Conservation (phyloP, 2,113 vertebrate species). For the Pseudolaguvia tuberculata region DNA sequence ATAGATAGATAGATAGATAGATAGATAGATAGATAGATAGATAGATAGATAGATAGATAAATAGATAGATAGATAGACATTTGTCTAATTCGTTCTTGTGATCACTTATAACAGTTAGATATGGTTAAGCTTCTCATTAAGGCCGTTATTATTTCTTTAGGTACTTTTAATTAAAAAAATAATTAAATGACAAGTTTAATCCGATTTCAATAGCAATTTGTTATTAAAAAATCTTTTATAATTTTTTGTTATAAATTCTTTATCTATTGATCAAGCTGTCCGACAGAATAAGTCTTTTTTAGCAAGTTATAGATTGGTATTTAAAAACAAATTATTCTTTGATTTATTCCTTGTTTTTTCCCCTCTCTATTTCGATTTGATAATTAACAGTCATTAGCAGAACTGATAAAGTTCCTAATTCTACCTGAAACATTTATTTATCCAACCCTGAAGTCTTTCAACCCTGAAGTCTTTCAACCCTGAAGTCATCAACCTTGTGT, state of each 20-base stretch:
- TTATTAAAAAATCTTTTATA: neutral
- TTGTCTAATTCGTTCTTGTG: too few species aligned
- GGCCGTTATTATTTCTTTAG: too few species aligned
- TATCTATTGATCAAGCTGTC: neutral
- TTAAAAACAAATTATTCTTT: neutral
- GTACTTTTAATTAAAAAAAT: neutral
- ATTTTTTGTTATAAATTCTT: neutral
- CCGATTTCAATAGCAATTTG: neutral
- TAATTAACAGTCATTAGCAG: neutral
- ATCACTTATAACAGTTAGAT: too few species aligned
- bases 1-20: too few species aligned
- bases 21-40: too few species aligned
- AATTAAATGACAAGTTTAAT: neutral
- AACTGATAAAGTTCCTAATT: constrained; percentile 2
- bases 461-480: neutral
- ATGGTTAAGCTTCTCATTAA: neutral
- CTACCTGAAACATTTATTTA: neutral
- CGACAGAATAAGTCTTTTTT: neutral
- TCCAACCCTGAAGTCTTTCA: neutral
- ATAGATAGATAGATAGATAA: too few species aligned
- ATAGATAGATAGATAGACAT: too few species aligned
- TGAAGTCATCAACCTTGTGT: constrained; percentile 19
- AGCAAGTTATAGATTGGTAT: neutral
- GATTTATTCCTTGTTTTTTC: neutral
- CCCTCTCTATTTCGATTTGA: neutral